A percentile compares a stretch with the other conserved stretches of the same genome.
These are phyloP conservation scores for Brachymystax lenok DNA, from an alignment of 2,797 vertebrate genomes.

Conservation along the genomic window DNA sequence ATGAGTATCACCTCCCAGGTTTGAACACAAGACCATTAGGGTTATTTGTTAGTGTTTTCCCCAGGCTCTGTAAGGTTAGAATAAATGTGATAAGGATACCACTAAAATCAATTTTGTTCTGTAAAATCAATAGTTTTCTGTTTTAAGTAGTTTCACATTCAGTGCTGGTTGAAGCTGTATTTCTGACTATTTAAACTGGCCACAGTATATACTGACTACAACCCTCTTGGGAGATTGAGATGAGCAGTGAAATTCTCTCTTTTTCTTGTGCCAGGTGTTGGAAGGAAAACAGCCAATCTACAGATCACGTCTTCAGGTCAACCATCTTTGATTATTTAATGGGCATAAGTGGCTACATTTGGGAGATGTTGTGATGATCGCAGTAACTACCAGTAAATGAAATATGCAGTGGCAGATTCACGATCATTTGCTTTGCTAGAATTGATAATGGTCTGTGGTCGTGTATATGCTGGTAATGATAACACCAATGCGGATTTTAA, in stretches of 20 bases:
- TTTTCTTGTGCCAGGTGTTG: constrained; percentile 47
- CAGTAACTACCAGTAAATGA: neutral
- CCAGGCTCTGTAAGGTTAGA: neutral
- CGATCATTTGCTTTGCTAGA: neutral
- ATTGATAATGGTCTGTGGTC: neutral
- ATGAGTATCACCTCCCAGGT: constrained; percentile 71
- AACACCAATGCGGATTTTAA: constrained; percentile 8
- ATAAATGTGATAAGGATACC: neutral
- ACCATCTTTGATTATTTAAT: constrained; percentile 1
- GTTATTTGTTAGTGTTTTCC: neutral
- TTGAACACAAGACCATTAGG: neutral
- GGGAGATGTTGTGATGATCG: neutral
- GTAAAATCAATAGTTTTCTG: neutral
- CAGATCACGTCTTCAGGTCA: constrained; percentile 68
- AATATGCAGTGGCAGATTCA: neutral
- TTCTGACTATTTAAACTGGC: neutral
- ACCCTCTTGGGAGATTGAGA: neutral
- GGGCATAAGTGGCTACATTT: neutral
- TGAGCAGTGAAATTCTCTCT: too few relatives aligned
- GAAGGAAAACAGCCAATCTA: constrained; percentile 30
- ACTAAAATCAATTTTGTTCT: neutral
- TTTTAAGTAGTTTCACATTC: neutral
- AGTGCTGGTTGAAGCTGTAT: neutral
- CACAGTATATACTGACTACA: neutral
- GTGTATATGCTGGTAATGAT: neutral